Evolutionary conservation across 2,113 vertebrate species (phyloP).

Genomic region (Catagonus wagneri): DNA sequence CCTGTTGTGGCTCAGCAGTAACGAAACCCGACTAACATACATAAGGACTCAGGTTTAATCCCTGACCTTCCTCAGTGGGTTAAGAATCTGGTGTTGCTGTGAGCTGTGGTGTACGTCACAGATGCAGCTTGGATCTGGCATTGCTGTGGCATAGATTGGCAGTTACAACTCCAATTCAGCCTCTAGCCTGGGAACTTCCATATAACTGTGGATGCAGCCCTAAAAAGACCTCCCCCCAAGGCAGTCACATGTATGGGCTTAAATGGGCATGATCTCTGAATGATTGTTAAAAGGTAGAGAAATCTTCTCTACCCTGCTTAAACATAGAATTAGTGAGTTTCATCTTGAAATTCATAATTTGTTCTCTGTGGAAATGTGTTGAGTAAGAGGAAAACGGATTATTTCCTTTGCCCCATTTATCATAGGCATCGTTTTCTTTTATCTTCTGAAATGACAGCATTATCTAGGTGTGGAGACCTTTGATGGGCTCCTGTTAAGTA

Average conservation of each 20-base stretch:
- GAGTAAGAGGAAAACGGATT: slow-evolving; percentile 11
- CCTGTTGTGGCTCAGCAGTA: no score
- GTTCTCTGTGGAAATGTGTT: slow-evolving; percentile 13
- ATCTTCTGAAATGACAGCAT: slow-evolving; percentile 22
- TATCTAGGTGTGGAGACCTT: background rate
- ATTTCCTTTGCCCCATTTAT: slow-evolving; percentile 42
- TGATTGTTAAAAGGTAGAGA: slow-evolving; percentile 1
- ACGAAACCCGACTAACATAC: no score
- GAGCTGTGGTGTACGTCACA: no score
- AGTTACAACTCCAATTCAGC: no score
- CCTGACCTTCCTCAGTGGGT: no score
- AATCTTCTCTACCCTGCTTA: background rate
- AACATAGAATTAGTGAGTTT: slow-evolving; percentile 1
- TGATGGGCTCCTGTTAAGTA: slow-evolving; percentile 6
- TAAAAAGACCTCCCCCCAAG: no score
- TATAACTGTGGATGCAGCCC: no score
- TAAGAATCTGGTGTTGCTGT: no score
- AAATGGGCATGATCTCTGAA: slow-evolving; percentile 10
- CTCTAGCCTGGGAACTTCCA: no score
- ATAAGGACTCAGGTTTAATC: no score
- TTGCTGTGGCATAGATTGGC: no score
- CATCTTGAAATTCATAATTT: slow-evolving; percentile 19
- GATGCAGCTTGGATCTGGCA: no score
- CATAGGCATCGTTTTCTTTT: background rate
- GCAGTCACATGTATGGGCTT: background rate